Evolutionary conservation across 2,113 vertebrate species (phyloP), one percentile per base, ranked within the genome.

Genomic region (Etheostoma spectabile): DNA sequence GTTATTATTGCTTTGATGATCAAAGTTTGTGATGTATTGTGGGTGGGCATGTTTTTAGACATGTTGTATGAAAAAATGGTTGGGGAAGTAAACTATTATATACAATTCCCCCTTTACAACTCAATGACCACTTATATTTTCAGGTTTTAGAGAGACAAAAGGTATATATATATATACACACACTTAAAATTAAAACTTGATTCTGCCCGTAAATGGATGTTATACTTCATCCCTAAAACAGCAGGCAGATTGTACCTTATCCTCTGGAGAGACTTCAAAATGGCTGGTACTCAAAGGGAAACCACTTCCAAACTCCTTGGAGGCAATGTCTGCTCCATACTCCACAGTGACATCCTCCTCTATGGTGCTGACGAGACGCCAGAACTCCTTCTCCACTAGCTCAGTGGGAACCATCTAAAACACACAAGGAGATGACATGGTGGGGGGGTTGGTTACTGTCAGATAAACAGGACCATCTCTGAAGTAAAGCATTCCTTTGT

Each of bases 331-430:
- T 57, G 98, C 98, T 57, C 98, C 98, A 12, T 99, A 99, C 83
- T 99, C 98, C 19, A 99, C 98, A 1, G 97, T 99, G 46, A 99
- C 98, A 45, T 99, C 98, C 77, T 99, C 98, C 83, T 99, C 98
- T 30, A 99, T 98, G 46, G 98, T 99, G 91, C 97, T 97, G 67
- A 99, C 97, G 4, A 99, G 93, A 61, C 98, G 96, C 98, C 98
- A 99, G 88, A 99, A 99, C 82, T 99, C 98, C 73, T 99, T 99
- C 87, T 99, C 98, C 48, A 99, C 98, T 74, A 99, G 93, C 83
- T 99, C 98, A 3, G 98, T 99, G 35, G 98, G 98, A 79, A 99
- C 98, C 98, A 99, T 99, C 98, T 99, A 77, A 30, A 78, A 71
- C 1, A 33, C 24, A 65, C 10, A 57, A 21, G 11, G 46, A 13